Evolutionary conservation across 2,888 invertebrate species (phyloP).

Genomic region (Acleris literana): DNA sequence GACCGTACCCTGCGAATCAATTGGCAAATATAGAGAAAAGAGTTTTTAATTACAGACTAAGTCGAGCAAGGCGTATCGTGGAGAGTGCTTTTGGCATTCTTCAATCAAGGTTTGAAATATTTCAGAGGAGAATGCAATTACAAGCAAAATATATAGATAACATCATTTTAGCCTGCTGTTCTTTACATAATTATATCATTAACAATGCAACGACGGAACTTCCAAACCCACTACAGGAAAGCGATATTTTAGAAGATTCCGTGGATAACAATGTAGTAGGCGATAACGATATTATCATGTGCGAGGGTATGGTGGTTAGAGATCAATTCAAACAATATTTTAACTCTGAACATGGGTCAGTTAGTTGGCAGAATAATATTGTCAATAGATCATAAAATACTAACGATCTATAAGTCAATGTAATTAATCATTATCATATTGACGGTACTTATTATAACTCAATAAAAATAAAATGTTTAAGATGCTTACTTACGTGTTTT

Average conservation of each 20-base stretch:
- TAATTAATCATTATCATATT: constrained; percentile 23
- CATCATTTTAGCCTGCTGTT: constrained; percentile 18
- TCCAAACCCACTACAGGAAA: constrained; percentile 30
- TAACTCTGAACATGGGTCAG: constrained; percentile 34
- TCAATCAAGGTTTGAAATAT: constrained; percentile 27
- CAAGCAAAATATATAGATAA: constrained; percentile 25
- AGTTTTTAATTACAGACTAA: constrained; percentile 19
- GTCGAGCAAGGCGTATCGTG: constrained; percentile 31
- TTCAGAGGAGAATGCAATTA: constrained; percentile 27
- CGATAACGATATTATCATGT: background rate
- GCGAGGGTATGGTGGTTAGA: constrained; percentile 36
- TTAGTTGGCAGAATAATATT: constrained; percentile 23
- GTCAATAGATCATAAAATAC: constrained; percentile 10
- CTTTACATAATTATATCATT: constrained; percentile 16
- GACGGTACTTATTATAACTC: constrained; percentile 19
- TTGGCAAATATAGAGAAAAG: constrained; percentile 5
- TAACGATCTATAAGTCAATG: background rate
- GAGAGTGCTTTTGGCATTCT: constrained; percentile 32
- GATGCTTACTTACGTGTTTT: constrained; percentile 20
- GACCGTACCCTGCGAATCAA: constrained; percentile 24
- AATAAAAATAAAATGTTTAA: constrained; percentile 21
- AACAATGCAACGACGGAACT: constrained; percentile 24
- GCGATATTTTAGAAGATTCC: constrained; percentile 33
- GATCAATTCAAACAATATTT: constrained; percentile 39
- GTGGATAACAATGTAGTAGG: constrained; percentile 33